Percentiles rank a stretch among this genome's conserved stretches.
phyloP scores from a whole-genome alignment of 23 tunicate species.

The Trididemnum nubilum region DNA sequence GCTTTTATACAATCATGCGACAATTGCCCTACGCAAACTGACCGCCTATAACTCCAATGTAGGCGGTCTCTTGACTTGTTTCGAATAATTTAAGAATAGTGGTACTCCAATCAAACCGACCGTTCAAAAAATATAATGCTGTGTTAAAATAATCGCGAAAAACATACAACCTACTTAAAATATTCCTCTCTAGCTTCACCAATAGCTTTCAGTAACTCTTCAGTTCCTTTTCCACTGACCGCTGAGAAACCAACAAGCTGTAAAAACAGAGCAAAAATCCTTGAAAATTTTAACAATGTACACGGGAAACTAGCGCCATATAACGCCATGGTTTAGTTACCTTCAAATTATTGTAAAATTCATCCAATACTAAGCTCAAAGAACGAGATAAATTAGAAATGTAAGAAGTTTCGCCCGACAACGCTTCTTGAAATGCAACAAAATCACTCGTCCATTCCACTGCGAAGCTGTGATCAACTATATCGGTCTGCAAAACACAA shows the following conservation, averaged over 20 bases:
- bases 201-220: slow-evolving; percentile 68
- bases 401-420: slow-evolving; percentile 72
- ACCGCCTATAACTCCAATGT: no score
- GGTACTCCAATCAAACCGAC: no score
- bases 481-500: slow-evolving; percentile 76
- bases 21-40: no score
- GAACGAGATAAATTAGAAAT: slow-evolving; percentile 91
- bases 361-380: slow-evolving; percentile 95
- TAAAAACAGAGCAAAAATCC: slow-evolving; percentile 23
- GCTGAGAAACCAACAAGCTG: slow-evolving; percentile 98
- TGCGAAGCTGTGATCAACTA: slow-evolving; percentile 95
- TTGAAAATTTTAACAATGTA: slow-evolving; percentile 77
- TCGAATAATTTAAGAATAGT: no score
- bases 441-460: slow-evolving; percentile 98
- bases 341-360: slow-evolving; percentile 86
- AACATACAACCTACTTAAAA: slow-evolving; percentile 36
- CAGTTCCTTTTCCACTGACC: slow-evolving; percentile 87
- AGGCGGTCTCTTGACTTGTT: no score
- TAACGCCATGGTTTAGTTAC: slow-evolving; percentile 83
- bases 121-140: no score
- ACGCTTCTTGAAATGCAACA: slow-evolving; percentile 81
- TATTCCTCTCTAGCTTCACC: slow-evolving; percentile 92
- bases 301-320: slow-evolving; percentile 91
- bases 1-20: no score
- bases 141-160: background rate